Percentiles rank a stretch among this genome's conserved stretches.
phyloP scores from a whole-genome alignment of 2,113 vertebrate genomes.

The Poeciliopsis turrubarensis region DNA sequence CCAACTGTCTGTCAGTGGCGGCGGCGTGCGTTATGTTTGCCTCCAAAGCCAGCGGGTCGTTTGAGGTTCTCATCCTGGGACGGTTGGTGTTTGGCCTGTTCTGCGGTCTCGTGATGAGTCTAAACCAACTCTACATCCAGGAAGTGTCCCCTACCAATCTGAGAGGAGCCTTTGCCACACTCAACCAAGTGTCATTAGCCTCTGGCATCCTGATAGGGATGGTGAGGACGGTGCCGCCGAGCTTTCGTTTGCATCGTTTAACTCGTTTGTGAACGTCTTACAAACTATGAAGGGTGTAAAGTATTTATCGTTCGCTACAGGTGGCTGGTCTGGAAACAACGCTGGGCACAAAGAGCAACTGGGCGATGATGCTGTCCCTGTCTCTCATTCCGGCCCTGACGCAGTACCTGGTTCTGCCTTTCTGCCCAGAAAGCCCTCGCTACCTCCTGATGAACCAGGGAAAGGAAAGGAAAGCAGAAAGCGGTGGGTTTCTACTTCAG shows the following conservation, averaged over 20 bases:
- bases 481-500: conserved; percentile 62
- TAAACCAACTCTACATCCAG: conserved; percentile 84
- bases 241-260: background rate
- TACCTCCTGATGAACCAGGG: conserved; percentile 80
- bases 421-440: conserved; percentile 84
- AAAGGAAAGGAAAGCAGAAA: conserved; percentile 73
- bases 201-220: conserved; percentile 80
- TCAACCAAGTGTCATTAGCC: conserved; percentile 82
- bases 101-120: conserved; percentile 82
- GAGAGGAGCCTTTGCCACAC: conserved; percentile 80
- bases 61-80: conserved; percentile 81
- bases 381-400: conserved; percentile 78
- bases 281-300: too few species aligned
- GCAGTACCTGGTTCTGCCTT: conserved; percentile 80
- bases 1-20: conserved; percentile 77
- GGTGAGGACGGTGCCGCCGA: conserved; percentile 57
- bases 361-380: conserved; percentile 81
- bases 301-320: conserved; percentile 54
- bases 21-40: conserved; percentile 76
- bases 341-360: conserved; percentile 75
- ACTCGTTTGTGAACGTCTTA: background rate
- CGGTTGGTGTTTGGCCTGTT: conserved; percentile 81
- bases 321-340: conserved; percentile 79
- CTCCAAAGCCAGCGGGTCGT: conserved; percentile 74
- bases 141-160: conserved; percentile 80